Evolutionary conservation across 2,113 vertebrate genomes (phyloP).

Genomic region (Gambusia holbrooki): DNA sequence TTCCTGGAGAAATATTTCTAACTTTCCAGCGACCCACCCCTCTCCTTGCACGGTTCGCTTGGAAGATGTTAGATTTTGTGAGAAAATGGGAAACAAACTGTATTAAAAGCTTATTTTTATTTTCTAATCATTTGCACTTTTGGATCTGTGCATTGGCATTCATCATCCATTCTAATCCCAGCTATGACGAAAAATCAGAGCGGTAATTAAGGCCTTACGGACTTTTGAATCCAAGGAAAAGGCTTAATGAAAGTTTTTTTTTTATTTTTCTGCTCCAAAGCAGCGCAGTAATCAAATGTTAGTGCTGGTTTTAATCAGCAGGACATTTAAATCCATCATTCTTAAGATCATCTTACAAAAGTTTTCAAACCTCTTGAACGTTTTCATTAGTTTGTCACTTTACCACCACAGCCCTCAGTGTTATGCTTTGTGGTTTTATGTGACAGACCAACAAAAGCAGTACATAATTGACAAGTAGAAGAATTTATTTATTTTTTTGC

Average conservation of each 20-base stretch:
- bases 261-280: background rate
- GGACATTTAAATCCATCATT: slow-evolving; percentile 22
- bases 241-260: slow-evolving; percentile 12
- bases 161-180: slow-evolving; percentile 11
- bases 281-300: slow-evolving; percentile 17
- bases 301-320: slow-evolving; percentile 19
- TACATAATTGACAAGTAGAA: too few relatives aligned
- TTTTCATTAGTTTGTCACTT: background rate
- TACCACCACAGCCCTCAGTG: background rate
- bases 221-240: slow-evolving; percentile 27
- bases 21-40: slow-evolving; percentile 32
- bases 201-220: slow-evolving; percentile 12
- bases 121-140: slow-evolving; percentile 11
- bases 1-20: slow-evolving; percentile 49
- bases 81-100: slow-evolving; percentile 43
- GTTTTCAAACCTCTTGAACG: background rate
- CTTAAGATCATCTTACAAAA: background rate
- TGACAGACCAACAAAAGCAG: background rate
- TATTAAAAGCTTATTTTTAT: slow-evolving; percentile 22
- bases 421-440: background rate
- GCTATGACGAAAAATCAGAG: slow-evolving; percentile 5
- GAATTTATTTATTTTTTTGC: too few relatives aligned
- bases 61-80: slow-evolving; percentile 39
- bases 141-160: slow-evolving; percentile 5
- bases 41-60: slow-evolving; percentile 21